These are phyloP conservation scores for Gymnothorax reevesii DNA, from an alignment of 2,797 vertebrate species.

Conservation along the genomic window DNA sequence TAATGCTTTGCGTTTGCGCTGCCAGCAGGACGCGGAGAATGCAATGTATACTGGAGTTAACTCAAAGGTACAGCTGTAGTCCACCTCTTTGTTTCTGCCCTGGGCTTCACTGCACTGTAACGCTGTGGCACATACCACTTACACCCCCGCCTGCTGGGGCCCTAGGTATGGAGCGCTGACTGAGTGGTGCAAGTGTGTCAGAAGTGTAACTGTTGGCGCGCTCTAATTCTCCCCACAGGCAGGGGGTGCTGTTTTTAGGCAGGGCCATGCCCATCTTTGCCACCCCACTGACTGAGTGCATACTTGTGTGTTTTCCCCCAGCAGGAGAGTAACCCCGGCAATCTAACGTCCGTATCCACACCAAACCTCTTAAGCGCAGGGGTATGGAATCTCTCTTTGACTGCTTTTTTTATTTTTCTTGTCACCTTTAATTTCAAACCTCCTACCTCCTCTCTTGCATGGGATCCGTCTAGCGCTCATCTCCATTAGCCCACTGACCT, in stretches of 20 bases:
- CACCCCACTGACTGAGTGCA: conserved; percentile 50
- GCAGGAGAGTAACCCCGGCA: conserved; percentile 78
- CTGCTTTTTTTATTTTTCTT: conserved; percentile 63
- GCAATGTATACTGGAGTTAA: neutral
- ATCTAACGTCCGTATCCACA: conserved; percentile 79
- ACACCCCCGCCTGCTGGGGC: neutral
- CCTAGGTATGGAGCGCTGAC: neutral
- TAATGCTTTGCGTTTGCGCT: neutral
- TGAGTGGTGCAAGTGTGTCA: neutral
- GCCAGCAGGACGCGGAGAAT: neutral
- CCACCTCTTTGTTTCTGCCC: neutral
- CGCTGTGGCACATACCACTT: conserved; percentile 7
- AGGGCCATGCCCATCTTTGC: neutral
- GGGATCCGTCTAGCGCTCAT: conserved; percentile 58
- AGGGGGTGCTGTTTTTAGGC: neutral
- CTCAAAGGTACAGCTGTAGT: neutral
- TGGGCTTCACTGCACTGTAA: neutral
- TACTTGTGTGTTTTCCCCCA: conserved; percentile 60
- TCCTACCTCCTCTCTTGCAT: conserved; percentile 56
- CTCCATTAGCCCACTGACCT: conserved; percentile 32
- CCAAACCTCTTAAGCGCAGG: conserved; percentile 80
- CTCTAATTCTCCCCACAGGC: neutral
- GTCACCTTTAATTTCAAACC: conserved; percentile 16
- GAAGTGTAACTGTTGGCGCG: neutral
- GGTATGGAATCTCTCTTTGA: conserved; percentile 72